Evolutionary conservation across 2,888 invertebrate genomes (phyloP).

Genomic region (Macrosiphum euphorbiae): DNA sequence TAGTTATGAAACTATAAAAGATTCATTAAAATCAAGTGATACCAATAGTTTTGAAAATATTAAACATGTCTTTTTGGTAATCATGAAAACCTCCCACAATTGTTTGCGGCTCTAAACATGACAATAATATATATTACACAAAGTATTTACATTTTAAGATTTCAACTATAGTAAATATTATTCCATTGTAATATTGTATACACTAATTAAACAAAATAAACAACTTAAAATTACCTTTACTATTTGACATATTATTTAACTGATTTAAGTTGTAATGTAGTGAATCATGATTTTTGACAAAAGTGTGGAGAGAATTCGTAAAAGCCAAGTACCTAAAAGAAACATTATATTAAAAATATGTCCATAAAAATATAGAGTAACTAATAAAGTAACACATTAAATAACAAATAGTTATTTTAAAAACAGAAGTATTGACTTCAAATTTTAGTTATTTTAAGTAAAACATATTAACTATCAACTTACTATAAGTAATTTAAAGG

Average conservation of each 20-base stretch:
- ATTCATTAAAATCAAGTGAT: background rate
- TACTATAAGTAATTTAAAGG: background rate
- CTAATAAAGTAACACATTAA: background rate
- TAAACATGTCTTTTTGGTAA: background rate
- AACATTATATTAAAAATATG: background rate
- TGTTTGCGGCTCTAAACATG: background rate
- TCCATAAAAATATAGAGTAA: background rate
- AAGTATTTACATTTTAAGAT: background rate
- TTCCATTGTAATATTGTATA: too few species aligned
- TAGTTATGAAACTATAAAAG: background rate
- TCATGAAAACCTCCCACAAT: background rate
- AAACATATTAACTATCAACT: background rate
- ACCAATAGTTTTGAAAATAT: background rate
- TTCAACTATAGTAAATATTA: background rate
- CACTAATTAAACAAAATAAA: background rate
- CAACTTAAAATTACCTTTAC: slow-evolving; percentile 57
- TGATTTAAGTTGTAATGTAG: slow-evolving; percentile 57
- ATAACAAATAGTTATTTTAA: background rate
- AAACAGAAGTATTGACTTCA: background rate
- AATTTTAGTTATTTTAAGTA: background rate
- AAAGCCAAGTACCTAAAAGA: slow-evolving; percentile 59
- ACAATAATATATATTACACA: background rate
- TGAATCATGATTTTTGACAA: slow-evolving; percentile 59
- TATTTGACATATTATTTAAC: slow-evolving; percentile 49
- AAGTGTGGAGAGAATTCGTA: slow-evolving; percentile 51